Base-by-base conservation (phyloP, 1,140 invertebrate species). In the Wasmannia auropunctata region DNA sequence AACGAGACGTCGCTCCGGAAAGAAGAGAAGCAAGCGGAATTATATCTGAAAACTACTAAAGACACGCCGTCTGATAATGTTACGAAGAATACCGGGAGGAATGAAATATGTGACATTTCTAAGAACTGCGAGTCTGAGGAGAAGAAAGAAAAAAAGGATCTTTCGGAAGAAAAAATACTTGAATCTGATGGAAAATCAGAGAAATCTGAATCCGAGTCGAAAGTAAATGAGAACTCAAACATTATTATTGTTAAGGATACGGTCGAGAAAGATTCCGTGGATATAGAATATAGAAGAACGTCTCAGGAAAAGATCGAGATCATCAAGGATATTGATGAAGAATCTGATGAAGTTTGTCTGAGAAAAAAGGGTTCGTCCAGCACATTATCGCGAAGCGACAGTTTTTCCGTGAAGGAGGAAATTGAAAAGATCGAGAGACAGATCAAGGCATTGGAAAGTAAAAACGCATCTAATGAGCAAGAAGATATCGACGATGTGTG, bases 401-500 rank as follows among this genome's bases (percentile, higher is more conserved):
- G 91, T 69, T 94, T 95, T 69, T 95, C 91, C 0, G 93, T 95
- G 0, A 94, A 94, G 49, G 94, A 95, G 0, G 93, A 94, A 51
- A 95, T 95, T 8, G 92, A 94, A 51, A 94, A 95, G 34, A 94
- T 95, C n/a, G 94, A 95, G 37, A 92, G 74, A n/a, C 93, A 94
- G 37, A 94, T 95, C 49, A 92, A 94, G 60, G 88, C 91, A 25
- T 63, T 94, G 0, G 93, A 94, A 31, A 87, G 91, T 4, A 93
- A 87, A 40, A 80, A 84, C 25, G 25, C 74, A 8, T 70, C 85
- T 14, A 85, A 49, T 2, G 86, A 91, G 31, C 75, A 88, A 28
- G 69, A 87, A 2, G 40, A 54, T 5, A 74, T 37, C 3, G 65
- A 56, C n/a, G 70, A 83, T 2, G 51, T 43, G 72, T 34, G 11